A percentile compares a stretch with the other conserved stretches of the same genome.
Conservation (phyloP, 2,888 invertebrate genomes). For the Drosophila meridionalis region DNA sequence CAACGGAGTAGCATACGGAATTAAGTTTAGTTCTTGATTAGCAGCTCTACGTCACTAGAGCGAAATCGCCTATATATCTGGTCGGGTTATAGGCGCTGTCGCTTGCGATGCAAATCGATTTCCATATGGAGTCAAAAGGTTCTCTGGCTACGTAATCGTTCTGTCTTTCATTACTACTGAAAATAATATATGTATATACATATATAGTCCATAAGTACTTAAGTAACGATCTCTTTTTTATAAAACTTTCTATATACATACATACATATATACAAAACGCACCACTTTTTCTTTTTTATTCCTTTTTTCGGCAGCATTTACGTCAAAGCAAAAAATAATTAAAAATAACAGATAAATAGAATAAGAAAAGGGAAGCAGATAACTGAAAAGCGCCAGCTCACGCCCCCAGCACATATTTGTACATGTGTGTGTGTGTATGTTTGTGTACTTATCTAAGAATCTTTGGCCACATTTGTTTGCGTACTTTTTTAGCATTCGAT, state of each 20-base stretch:
- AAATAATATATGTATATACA: not conserved
- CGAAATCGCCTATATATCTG: slow-evolving; percentile 10
- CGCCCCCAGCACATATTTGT: slow-evolving; percentile 37
- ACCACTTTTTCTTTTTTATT: slow-evolving; percentile 26
- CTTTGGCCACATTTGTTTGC: slow-evolving; percentile 43
- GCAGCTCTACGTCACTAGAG: slow-evolving; percentile 2
- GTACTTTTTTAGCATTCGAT: slow-evolving; percentile 42
- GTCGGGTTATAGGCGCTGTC: slow-evolving; percentile 7
- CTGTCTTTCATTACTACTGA: not conserved
- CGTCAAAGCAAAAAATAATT: slow-evolving; percentile 29
- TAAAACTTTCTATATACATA: not conserved
- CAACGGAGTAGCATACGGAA: slow-evolving; percentile 47
- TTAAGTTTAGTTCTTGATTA: slow-evolving; percentile 11
- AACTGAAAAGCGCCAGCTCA: slow-evolving; percentile 25
- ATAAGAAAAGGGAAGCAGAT: slow-evolving; percentile 12
- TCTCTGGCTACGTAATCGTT: slow-evolving; percentile 27
- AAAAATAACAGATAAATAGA: slow-evolving; percentile 11
- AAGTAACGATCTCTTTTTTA: not conserved
- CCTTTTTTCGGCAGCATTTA: slow-evolving; percentile 29
- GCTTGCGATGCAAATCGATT: slow-evolving; percentile 32
- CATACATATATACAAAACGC: not conserved
- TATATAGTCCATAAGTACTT: slow-evolving; percentile 12
- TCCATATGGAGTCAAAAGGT: slow-evolving; percentile 28
- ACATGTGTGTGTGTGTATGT: slow-evolving; percentile 1
- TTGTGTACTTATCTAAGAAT: slow-evolving; percentile 20